Base-by-base conservation (phyloP, 2,888 invertebrate species). In the Epinotia nisella region DNA sequence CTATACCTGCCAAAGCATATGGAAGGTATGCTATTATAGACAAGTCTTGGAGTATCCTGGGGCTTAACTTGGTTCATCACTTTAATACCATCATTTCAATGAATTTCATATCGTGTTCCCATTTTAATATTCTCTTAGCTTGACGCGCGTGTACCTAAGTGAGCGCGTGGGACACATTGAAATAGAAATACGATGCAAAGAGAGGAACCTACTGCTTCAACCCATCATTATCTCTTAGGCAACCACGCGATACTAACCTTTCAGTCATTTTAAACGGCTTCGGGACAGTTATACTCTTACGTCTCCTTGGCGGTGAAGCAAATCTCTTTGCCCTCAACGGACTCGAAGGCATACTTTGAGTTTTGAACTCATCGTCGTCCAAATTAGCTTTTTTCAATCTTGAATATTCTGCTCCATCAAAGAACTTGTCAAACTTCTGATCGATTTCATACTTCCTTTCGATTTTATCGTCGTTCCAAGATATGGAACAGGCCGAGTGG, bases 251-350 rank as follows among this genome's bases (percentile, higher is more conserved):
- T 21, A 39, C 66, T 80, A 88, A 96, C 96, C 96, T 95, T 78
- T 95, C 93, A 1, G 96, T 96, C 94, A 96, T 96, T 86, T 95
- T 95, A 83, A 96, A 96, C 2, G 96, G 96, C 83, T 95, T 95
- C 0, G 96, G 95, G 71, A 95, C 90, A 0, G 96, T 96, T 21
- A 95, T 83, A 75, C 84, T 86, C 79, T 87, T 90, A 45, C 84
- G 82, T 65, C 87, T 84, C 45, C 86, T 79, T 53, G 78, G 70
- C 11, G 87, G 87, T 0, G 90, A 88, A 56, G 78, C 80, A 41
- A 82, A 79, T 35, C 86, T 83, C 81, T 90, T 94, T 13, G 84
- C 83, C 78, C 94, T 88, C 45, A 90, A 75, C 41, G 95, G 95
- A 83, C 95, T 95, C 58, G 93, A 93, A 0, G 95, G 95, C 85